Conservation (phyloP, 92 coral and sea anemone genomes). For the Siderastrea radians region DNA sequence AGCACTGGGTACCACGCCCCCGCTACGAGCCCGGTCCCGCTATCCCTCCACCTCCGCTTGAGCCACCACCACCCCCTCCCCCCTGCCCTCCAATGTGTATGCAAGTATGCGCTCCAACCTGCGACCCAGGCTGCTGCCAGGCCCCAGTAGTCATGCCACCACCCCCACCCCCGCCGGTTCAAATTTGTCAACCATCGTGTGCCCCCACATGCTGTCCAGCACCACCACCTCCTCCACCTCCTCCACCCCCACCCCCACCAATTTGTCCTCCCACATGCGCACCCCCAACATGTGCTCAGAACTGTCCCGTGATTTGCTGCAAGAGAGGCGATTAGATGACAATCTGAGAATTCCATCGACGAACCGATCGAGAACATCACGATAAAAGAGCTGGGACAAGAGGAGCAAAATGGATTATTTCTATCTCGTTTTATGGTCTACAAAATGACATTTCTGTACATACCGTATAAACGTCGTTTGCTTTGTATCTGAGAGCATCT, state of each 20-base stretch:
- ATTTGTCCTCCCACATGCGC: slow-evolving; percentile 88
- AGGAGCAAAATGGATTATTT: slow-evolving; percentile 5
- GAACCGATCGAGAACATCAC: slow-evolving; percentile 5
- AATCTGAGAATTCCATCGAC: slow-evolving; percentile 4
- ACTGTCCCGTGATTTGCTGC: slow-evolving; percentile 90
- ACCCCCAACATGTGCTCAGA: slow-evolving; percentile 70
- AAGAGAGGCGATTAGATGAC: slow-evolving; percentile 47
- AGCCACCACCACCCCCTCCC: slow-evolving; percentile 78
- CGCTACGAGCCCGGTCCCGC: slow-evolving; percentile 93
- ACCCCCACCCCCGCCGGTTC: slow-evolving; percentile 71
- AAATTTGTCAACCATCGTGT: slow-evolving; percentile 88
- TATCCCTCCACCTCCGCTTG: slow-evolving; percentile 91
- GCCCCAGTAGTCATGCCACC: slow-evolving; percentile 56
- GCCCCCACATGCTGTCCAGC: slow-evolving; percentile 88
- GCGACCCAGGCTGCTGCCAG: slow-evolving; percentile 68
- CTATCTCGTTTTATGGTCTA: slow-evolving; percentile 10
- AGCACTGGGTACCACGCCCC: slow-evolving; percentile 92
- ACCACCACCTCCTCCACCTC: slow-evolving; percentile 79
- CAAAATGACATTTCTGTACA: slow-evolving; percentile 51
- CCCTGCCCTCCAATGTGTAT: slow-evolving; percentile 72
- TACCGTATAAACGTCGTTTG: slow-evolving; percentile 29
- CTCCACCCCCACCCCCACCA: slow-evolving; percentile 84
- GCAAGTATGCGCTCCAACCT: slow-evolving; percentile 75
- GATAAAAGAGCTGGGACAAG: not conserved
- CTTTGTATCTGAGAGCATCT: slow-evolving; percentile 34